Conservation (phyloP, 2,797 vertebrate genomes). For the Centropyge bicolor region DNA sequence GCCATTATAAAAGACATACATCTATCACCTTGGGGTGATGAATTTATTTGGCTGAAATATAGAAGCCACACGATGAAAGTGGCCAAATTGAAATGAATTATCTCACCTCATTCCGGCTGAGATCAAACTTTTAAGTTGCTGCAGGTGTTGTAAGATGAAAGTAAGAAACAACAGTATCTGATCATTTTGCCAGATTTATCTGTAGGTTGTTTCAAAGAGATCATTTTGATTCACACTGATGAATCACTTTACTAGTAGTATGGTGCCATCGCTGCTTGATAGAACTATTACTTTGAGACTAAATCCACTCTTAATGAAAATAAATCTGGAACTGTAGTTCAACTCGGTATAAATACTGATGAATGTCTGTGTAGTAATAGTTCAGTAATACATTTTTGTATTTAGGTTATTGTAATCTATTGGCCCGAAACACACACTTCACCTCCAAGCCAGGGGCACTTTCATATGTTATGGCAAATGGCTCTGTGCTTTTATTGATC, state of each 20-base stretch:
- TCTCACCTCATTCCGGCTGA: slow-evolving; percentile 8
- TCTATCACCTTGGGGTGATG: slow-evolving; percentile 36
- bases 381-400: neutral
- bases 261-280: neutral
- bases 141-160: slow-evolving; percentile 42
- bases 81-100: slow-evolving; percentile 15
- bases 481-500: slow-evolving; percentile 31
- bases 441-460: slow-evolving; percentile 25
- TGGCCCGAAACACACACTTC: slow-evolving; percentile 17
- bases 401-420: neutral
- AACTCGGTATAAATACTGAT: neutral
- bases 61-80: slow-evolving; percentile 25
- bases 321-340: neutral
- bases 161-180: neutral
- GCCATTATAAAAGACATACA: slow-evolving; percentile 38
- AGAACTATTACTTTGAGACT: neutral
- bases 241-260: neutral
- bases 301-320: neutral
- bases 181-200: slow-evolving; percentile 26
- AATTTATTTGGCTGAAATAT: slow-evolving; percentile 41
- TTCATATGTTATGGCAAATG: slow-evolving; percentile 21
- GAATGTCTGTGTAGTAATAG: neutral
- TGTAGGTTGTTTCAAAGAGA: slow-evolving; percentile 5
- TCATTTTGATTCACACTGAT: neutral
- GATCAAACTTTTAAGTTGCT: slow-evolving; percentile 30